Evolutionary conservation across 1,140 invertebrate genomes (phyloP).

Genomic region (Drosophila dunni): DNA sequence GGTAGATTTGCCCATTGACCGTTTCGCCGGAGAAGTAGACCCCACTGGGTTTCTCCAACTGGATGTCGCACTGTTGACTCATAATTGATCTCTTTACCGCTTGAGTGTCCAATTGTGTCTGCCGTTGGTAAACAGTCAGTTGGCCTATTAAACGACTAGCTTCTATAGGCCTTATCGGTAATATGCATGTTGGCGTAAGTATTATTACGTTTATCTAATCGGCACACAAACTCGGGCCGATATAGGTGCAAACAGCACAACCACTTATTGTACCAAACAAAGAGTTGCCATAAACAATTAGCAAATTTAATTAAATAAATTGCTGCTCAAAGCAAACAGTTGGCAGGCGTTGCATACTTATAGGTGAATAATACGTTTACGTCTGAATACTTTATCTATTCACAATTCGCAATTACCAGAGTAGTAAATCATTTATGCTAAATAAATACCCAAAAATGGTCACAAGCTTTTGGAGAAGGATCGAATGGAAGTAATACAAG

Average conservation of each 20-base stretch:
- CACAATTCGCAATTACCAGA: neutral
- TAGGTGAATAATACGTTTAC: constrained; percentile 21
- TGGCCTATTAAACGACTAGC: constrained; percentile 52
- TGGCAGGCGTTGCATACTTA: constrained; percentile 52
- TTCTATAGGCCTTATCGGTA: constrained; percentile 47
- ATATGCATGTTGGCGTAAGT: constrained; percentile 32
- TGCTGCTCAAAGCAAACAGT: neutral
- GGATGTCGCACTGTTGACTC: constrained; percentile 59
- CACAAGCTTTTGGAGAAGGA: no score
- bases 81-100: constrained; percentile 48
- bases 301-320: constrained; percentile 57
- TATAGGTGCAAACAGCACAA: constrained; percentile 12
- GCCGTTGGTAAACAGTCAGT: constrained; percentile 46
- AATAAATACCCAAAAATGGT: neutral
- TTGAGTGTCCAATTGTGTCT: constrained; percentile 46
- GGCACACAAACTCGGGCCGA: constrained; percentile 11
- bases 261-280: constrained; percentile 14
- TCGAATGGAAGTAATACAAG: no score
- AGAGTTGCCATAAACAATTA: constrained; percentile 49
- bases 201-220: constrained; percentile 69
- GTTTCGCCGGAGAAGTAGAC: constrained; percentile 68
- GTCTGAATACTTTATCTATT: neutral
- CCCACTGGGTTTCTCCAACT: constrained; percentile 62
- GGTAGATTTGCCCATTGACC: constrained; percentile 57
- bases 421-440: neutral